Evolutionary conservation across 2,797 vertebrate species (phyloP).

Genomic region (Coracias cyanogaster): DNA sequence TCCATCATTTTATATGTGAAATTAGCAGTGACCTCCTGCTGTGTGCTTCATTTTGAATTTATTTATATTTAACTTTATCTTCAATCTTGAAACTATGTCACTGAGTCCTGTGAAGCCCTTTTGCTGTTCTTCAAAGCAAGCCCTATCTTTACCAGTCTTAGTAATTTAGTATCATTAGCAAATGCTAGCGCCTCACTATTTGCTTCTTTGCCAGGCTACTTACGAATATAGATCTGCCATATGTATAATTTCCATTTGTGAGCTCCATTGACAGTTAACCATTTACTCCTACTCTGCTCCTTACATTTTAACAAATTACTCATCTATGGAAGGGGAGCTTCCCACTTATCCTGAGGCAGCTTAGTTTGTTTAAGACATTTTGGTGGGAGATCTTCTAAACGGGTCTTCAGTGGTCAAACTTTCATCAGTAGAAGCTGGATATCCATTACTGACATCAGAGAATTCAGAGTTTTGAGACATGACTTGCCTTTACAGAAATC

Average conservation of each 20-base stretch:
- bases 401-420: neutral
- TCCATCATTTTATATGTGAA: neutral
- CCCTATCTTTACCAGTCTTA: neutral
- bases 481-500: neutral
- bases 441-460: neutral
- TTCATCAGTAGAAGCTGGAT: neutral
- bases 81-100: neutral
- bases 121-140: neutral
- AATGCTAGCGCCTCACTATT: neutral
- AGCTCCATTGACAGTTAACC: neutral
- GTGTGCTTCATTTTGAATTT: neutral
- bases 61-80: constrained; percentile 1
- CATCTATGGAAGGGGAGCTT: neutral
- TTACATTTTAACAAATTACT: neutral
- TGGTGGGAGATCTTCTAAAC: neutral
- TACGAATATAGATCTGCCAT: neutral
- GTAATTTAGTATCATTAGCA: neutral
- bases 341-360: neutral
- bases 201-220: neutral
- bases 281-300: neutral
- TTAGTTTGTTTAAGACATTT: neutral
- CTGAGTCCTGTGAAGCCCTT: neutral
- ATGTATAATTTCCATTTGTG: neutral
- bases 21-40: neutral
- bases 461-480: neutral